Evolutionary conservation across 64 coral and sea anemone species (phyloP).

Genomic region (Stylophora pistillata): DNA sequence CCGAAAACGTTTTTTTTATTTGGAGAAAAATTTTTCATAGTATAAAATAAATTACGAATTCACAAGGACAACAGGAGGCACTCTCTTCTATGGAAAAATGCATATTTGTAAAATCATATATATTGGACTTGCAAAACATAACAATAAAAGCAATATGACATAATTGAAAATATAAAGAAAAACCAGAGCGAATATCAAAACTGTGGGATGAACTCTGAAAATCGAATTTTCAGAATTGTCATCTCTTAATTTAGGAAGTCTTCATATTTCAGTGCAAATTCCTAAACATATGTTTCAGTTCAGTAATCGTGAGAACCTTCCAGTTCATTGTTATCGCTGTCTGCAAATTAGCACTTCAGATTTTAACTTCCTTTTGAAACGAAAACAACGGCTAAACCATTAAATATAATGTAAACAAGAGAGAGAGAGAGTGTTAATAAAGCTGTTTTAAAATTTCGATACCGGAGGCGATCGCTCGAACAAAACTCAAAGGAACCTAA

Average conservation of each 20-base stretch:
- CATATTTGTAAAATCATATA: too few species aligned
- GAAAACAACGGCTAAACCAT: background rate
- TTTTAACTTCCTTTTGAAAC: constrained; percentile 25
- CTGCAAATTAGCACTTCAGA: background rate
- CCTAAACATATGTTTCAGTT: background rate
- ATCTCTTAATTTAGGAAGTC: background rate
- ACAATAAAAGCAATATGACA: too few species aligned
- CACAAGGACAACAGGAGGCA: too few species aligned
- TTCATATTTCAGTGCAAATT: background rate
- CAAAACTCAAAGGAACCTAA: background rate
- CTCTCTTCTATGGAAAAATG: too few species aligned
- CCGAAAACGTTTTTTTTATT: too few species aligned
- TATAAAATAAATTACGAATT: too few species aligned
- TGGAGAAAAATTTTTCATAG: too few species aligned
- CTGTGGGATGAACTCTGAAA: too few species aligned
- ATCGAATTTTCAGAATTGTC: background rate
- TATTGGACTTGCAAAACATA: too few species aligned
- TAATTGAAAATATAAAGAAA: too few species aligned
- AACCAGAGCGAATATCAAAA: too few species aligned
- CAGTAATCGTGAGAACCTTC: background rate
- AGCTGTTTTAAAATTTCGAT: background rate
- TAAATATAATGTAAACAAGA: background rate
- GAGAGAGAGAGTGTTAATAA: background rate
- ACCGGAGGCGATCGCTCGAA: background rate
- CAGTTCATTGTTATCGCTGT: background rate